Evolutionary conservation across 30 jellyfish, hydroid and myxozoan genomes (phyloP).

Genomic region (Nemopilema nomurai): DNA sequence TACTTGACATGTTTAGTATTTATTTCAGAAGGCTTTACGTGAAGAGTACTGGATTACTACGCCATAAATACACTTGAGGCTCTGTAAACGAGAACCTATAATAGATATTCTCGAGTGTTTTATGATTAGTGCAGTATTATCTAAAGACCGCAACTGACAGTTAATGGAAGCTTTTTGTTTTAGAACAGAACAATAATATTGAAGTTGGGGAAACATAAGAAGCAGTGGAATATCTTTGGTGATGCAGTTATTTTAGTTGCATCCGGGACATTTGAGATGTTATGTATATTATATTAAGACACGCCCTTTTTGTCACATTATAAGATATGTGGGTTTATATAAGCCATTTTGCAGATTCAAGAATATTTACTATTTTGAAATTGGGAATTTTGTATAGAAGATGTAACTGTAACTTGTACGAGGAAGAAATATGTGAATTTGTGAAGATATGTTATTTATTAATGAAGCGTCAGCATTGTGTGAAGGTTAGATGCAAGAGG

Average conservation of each 20-base stretch:
- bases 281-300: background rate
- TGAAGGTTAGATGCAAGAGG: background rate
- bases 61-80: too few relatives aligned
- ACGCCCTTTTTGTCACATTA: background rate
- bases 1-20: background rate
- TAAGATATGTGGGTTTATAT: background rate
- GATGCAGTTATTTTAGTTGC: too few relatives aligned
- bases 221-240: too few relatives aligned
- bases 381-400: background rate
- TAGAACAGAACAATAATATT: constrained; percentile 31
- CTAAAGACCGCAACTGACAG: too few relatives aligned
- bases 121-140: too few relatives aligned
- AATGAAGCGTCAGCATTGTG: background rate
- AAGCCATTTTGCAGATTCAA: background rate
- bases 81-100: too few relatives aligned
- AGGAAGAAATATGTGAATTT: background rate
- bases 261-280: too few relatives aligned
- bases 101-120: too few relatives aligned
- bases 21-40: background rate
- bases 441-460: background rate
- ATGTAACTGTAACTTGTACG: background rate
- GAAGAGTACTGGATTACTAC: too few relatives aligned
- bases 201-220: constrained; percentile 1
- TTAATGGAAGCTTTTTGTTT: background rate
- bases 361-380: background rate